Base-by-base conservation (phyloP, 2,113 vertebrate species). In the Thalassoma bifasciatum region DNA sequence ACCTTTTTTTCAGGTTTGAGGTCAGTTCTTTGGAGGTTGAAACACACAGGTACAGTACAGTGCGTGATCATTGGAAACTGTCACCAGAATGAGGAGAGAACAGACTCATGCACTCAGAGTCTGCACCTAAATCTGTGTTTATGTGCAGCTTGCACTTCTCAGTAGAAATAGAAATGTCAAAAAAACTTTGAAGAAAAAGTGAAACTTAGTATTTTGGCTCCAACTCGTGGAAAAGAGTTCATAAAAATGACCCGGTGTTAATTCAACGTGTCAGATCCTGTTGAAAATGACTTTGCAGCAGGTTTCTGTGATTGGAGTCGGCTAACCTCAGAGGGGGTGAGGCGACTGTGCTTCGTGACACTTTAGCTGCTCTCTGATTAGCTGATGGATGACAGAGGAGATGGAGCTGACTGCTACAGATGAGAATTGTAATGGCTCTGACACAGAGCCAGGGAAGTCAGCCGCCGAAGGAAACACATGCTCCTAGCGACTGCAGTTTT, bases 351-450 rank as follows among this genome's bases (percentile, higher is more conserved):
- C 51, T 57, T 36, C 0, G 14, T 23, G 79, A 75, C 83, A 62
- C 67, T 66, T 46, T 0, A 16, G 68, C 76, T 64, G 59, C 23
- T 24, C 67, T 34, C 74, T 69, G 84, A 86, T 80, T 46, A 82
- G 42, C 84, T 88, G 87, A 89, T 83, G 82, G 86, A 90, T 89
- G 82, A 79, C 68, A 59, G 58, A 71, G 60, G 36, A 78, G 78
- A 84, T 64, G 75, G 72, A 70, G 82, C 68, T 66, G 85, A 87
- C 79, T 44, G 87, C 88, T 84, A 88, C 78, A 81, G 78, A 90
- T 89, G 81, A 82, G 86, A 68, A 44, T 38, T 49, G 57, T 52
- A 87, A 88, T 75, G 82, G 73, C 38, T 86, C 17, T 74, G 83
- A 86, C 84, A 54, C 56, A 50, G 40, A 77, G 40, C 30, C 7